Conservation (phyloP, 2,888 invertebrate species). For the Sarcophaga variegata region DNA sequence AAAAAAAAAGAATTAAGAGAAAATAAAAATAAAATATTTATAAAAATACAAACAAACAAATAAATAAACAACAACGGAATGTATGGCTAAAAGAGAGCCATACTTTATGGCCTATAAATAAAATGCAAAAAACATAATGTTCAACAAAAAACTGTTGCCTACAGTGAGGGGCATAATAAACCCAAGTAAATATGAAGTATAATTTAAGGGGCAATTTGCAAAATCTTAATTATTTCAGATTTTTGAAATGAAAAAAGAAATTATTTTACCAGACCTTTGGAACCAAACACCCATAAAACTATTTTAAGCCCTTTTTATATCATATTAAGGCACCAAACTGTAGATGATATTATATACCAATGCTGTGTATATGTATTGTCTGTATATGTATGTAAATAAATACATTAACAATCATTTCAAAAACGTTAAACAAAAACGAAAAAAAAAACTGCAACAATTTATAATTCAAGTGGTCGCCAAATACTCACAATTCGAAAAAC, state of each 20-base stretch:
- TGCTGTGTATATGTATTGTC: slow-evolving; percentile 17
- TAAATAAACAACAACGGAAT: slow-evolving; percentile 58
- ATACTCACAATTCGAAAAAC: slow-evolving; percentile 52
- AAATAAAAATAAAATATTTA: slow-evolving; percentile 60
- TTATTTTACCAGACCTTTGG: no score
- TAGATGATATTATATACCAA: no score
- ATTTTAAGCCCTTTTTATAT: no score
- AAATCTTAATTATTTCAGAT: not conserved
- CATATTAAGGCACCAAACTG: no score
- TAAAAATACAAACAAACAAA: slow-evolving; percentile 63
- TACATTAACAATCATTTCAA: not conserved
- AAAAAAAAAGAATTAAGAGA: slow-evolving; percentile 72
- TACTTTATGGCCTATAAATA: slow-evolving; percentile 36
- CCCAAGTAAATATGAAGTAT: not conserved
- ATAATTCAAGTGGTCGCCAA: slow-evolving; percentile 52
- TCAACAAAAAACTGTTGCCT: not conserved
- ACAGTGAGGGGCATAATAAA: not conserved
- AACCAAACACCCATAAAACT: no score
- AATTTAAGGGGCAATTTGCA: not conserved
- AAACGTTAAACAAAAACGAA: not conserved
- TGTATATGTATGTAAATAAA: slow-evolving; percentile 33
- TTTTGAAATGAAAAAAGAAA: no score
- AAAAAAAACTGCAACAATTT: slow-evolving; percentile 40
- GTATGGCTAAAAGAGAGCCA: slow-evolving; percentile 48
- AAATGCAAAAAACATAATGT: not conserved